Evolutionary conservation across 1,140 invertebrate genomes (phyloP), one percentile per base, ranked within the genome.

Genomic region (Dermatophagoides farinae): DNA sequence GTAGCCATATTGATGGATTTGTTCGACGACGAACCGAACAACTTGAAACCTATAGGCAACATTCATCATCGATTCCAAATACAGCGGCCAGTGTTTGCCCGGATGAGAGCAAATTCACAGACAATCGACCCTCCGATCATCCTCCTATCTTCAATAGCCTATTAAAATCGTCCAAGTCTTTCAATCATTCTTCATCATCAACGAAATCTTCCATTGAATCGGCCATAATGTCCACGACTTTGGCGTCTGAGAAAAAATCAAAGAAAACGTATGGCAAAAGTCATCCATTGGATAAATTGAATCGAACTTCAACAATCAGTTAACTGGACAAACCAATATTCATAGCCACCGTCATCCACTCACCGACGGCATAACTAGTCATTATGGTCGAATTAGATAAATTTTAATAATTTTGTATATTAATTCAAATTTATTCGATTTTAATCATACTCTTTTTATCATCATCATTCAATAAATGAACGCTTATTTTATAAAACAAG

Each of bases 21-120:
- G 85, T 88, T 20, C 80, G 81, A 75, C 85, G 82, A 73, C 77
- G 86, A 59, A 87, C 86, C 71, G 83, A 83, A 70, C 84, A 86
- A 68, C 86, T 88, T 69, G 85, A 88, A 73, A 83, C 84, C 10
- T 85, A 85, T 16, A 52, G 11, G 4, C 50, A 67, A 82, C 79
- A 6, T 78, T 71, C 31, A 55, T 63, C 47, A 14, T 31, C 51
- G 16, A 4, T 11, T 31, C 10, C 51, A 25, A 38, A 14, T 31
- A 12, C n/a, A 53, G 5, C 37, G 16, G 37, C 14, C 14, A 31
- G 4, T 23, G 22, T 12, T 18, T 8, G 37, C 5, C 4, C n/a
- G 5, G 31, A 14, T 57, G 53, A 57, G 8, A 31, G 31, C 8
- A 8, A 31, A 31, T 31, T 8, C 31, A 31, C 8, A 8, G 8